Base-by-base conservation (phyloP, 2,888 invertebrate genomes). In the Stenoptilia bipunctidactyla region DNA sequence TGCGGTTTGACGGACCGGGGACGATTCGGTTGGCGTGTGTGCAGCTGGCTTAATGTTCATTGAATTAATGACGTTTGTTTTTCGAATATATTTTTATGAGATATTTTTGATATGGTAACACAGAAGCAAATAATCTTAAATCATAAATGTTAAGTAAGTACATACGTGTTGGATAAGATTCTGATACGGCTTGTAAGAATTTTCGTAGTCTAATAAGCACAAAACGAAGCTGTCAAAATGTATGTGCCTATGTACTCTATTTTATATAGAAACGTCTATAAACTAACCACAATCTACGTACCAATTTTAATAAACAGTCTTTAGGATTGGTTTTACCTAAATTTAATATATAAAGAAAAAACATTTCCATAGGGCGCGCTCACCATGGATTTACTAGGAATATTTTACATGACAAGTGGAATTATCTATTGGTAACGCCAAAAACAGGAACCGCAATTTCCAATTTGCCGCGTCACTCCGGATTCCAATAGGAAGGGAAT, bases 401-500 rank as follows among this genome's bases (percentile, higher is more conserved):
- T 30, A 30, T 30, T n/a, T 30, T 30, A 30, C 30, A 10, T 30
- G n/a, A 73, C 70, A 69, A 72, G 63, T 69, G 65, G 66, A 58
- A 70, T 74, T 72, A 76, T 67, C 65, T 70, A 71, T 76, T 71
- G 72, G 76, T 76, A 76, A 66, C 67, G 56, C 65, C 75, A 75
- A 82, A 83, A 82, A 79, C 77, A 55, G 73, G 71, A 67, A 66
- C 76, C 76, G 72, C 75, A 73, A 79, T 82, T 76, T 82, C 75
- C 80, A 82, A 82, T 82, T 82, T 79, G 75, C 71, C 77, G 72
- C 71, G 72, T 80, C 80, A 82, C 77, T 75, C 82, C 80, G 83
- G 82, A 83, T 80, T 82, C 82, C 82, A 79, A 82, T 80, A 80
- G 83, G 83, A 82, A 79, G 72, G 63, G 72, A 70, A 83, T 82